phyloP scores from a whole-genome alignment of 2,888 invertebrate genomes.

The Phortica okadai region DNA sequence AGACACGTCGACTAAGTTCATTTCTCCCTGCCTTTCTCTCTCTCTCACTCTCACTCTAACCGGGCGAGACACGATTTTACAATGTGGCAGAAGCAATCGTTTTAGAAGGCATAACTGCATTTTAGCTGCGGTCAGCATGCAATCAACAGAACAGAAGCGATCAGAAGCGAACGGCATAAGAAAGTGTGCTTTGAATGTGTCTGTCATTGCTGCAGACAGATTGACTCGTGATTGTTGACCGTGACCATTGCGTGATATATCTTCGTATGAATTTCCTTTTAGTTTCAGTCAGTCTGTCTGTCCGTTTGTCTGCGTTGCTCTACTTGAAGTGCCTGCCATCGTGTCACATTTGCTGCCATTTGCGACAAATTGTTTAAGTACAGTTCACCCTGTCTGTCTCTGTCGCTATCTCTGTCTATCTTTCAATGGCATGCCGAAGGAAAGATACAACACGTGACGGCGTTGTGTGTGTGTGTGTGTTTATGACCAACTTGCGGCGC shows the following conservation, averaged over 20 bases:
- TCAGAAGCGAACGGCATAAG: background rate
- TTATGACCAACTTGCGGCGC: background rate
- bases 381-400: too few species aligned
- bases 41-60: too few species aligned
- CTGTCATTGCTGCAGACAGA: background rate
- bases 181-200: background rate
- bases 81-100: background rate
- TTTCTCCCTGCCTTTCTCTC: background rate
- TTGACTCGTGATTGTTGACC: conserved; percentile 17
- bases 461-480: background rate
- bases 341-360: too few species aligned
- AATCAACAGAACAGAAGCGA: background rate
- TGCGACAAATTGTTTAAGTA: too few species aligned
- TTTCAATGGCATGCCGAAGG: too few species aligned
- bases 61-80: too few species aligned
- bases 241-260: conserved; percentile 18
- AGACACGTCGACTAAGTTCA: conserved; percentile 4
- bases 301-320: too few species aligned
- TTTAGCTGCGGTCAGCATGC: conserved; percentile 24
- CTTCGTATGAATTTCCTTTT: background rate
- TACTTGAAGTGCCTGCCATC: too few species aligned
- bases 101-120: background rate
- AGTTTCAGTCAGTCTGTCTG: background rate
- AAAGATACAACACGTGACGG: too few species aligned
- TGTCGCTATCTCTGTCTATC: too few species aligned